Base-by-base conservation (phyloP, 2,888 invertebrate species). In the Rutpela maculata region DNA sequence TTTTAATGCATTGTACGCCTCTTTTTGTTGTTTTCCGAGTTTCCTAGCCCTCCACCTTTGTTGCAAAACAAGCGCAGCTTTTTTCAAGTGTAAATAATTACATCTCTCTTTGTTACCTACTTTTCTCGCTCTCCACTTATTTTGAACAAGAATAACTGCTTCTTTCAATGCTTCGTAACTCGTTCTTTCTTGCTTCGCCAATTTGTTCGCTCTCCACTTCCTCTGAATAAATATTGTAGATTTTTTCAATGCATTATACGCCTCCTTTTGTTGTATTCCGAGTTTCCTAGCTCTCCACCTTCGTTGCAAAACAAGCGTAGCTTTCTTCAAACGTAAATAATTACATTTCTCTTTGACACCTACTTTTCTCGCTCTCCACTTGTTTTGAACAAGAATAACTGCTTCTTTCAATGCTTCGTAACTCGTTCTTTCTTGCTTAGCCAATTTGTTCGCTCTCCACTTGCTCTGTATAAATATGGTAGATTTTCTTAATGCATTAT, bases 361-460 rank as follows among this genome's bases (percentile, higher is more conserved):
- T 15, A 80, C 15, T 68, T 79, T 81, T 9, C 75, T 80, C 3
- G 88, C 88, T 74, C 87, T 84, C 85, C 87, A 90, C 19, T 89
- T 86, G 60, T 90, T 88, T 83, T 94, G 93, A 2, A 93, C 76
- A 26, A 88, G 31, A 35, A 35, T 3, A 35, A 9, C 31, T 35
- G 31, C 7, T 35, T 35, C 31, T 9, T 7, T 35, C 31, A 35
- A 35, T 35, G 31, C 31, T 7, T 35, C 7, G 31, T 35, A 35
- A 3, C 7, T 35, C 0, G 31, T 7, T 6, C 31, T 35, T 9
- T 35, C 31, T 9, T 35, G 31, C 31, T 35, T 7, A 35, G 31
- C 31, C 31, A 35, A 35, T 35, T 35, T 35, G 31, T 35, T 35
- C 7, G 6, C 31, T 35, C 7, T 35, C 31, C 31, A 35, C 31